Base-by-base conservation (phyloP, 2,797 vertebrate genomes). In the Sarcophilus harrisii region DNA sequence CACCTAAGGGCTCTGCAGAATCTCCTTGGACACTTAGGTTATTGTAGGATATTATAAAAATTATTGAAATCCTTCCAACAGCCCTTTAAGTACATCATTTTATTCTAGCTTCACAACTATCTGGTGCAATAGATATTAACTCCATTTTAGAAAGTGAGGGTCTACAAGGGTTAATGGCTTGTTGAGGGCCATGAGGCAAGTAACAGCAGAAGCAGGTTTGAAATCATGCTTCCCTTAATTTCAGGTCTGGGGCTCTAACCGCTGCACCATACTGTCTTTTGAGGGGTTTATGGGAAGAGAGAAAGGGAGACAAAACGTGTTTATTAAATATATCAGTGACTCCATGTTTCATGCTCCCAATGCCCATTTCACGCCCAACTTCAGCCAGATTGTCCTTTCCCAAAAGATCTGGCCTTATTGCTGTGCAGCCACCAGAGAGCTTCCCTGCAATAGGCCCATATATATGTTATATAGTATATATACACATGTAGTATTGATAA, bases 11-110 rank as follows among this genome's bases (percentile, higher is more conserved):
- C 93, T 95, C 95, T 93, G 93, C 60, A 92, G 93, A 97, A 92
- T 93, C 95, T 97, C 92, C 92, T 30, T 93, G 94, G 94, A 97
- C 97, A 93, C 95, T 32, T 57, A n/a, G 97, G 90, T 87, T 87
- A 87, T 49, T 87, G 38, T 27, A 12, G 38, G 24, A 49, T 87
- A 27, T 87, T 87, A 49, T 49, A 87, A 87, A 87, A 87, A 87
- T 81, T 45, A 87, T 87, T 87, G 73, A 87, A 87, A 32, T 87
- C 73, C 9, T 87, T 12, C 38, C 24, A 11, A 27, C 38, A 49
- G 1, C 4, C 32, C 38, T 87, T 87, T 49, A 87, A 87, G 49
- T 87, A 87, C 3, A 87, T 27, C 24, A 49, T 87, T 38, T 87
- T 24, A 87, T 49, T 87, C 38, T 87, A 49, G 24, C 73, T 10